These are phyloP conservation scores for Papilio machaon DNA, from an alignment of 1,140 invertebrate species.

Conservation along the genomic window DNA sequence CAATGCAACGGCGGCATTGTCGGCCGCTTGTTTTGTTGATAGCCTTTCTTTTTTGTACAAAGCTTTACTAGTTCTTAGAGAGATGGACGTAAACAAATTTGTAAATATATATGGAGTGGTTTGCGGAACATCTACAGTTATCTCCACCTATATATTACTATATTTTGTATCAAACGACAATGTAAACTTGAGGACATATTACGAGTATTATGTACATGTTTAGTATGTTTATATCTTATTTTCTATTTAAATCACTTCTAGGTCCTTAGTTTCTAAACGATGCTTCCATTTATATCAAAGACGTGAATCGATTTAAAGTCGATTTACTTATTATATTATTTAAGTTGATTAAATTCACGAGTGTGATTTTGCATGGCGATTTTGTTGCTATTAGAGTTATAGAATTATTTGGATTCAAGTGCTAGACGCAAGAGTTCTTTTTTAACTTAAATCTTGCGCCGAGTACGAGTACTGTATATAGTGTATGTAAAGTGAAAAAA, in stretches of 20 bases:
- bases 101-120: slow-evolving; percentile 76
- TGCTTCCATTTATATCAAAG: slow-evolving; percentile 82
- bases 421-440: slow-evolving; percentile 64
- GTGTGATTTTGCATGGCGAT: slow-evolving; percentile 78
- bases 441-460: slow-evolving; percentile 75
- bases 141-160: slow-evolving; percentile 31
- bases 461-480: slow-evolving; percentile 70
- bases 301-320: slow-evolving; percentile 77
- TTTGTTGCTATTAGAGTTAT: slow-evolving; percentile 73
- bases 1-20: slow-evolving; percentile 68
- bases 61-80: slow-evolving; percentile 79
- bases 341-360: slow-evolving; percentile 71
- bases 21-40: slow-evolving; percentile 71
- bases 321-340: slow-evolving; percentile 74
- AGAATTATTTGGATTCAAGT: slow-evolving; percentile 60
- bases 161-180: slow-evolving; percentile 45
- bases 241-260: slow-evolving; percentile 55
- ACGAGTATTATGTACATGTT: slow-evolving; percentile 43
- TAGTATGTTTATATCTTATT: slow-evolving; percentile 50
- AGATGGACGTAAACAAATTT: slow-evolving; percentile 69
- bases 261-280: slow-evolving; percentile 75
- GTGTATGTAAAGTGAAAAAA: slow-evolving; percentile 68
- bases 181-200: slow-evolving; percentile 43
- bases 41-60: slow-evolving; percentile 74
- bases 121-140: slow-evolving; percentile 52